Base-by-base conservation (phyloP, 2,888 invertebrate species). In the Caenorhabditis macrosperma region DNA sequence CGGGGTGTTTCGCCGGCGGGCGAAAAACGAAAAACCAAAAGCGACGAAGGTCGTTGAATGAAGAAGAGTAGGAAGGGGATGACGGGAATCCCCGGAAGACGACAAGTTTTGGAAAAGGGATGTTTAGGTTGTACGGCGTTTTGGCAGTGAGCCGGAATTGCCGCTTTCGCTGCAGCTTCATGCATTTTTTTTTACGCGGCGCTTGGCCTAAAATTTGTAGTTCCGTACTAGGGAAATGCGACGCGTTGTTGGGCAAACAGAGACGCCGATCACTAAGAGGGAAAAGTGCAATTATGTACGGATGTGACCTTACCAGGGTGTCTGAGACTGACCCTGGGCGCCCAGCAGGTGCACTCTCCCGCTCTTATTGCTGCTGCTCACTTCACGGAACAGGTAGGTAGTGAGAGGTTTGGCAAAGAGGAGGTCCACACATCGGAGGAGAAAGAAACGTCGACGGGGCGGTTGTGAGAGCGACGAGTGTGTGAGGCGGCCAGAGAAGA, bases 331-430 rank as follows among this genome's bases (percentile, higher is more conserved):
- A 52, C 71, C 52, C 46, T 41, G 54, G 57, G 33, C 41, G 30
- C 33, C 54, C 55, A 54, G 50, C 63, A 72, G 72, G 48, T 71
- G 63, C 55, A 55, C 55, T 60, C 61, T 44, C 60, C 38, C 12
- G 38, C 33, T 35, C 46, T 46, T 46, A 1, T 24, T 60, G 24
- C 50, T 26, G 52, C 38, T 54, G 69, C 69, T 72, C 72, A 72
- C 72, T 72, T 72, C 72, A 72, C 72, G 72, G 71, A 71, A 78
- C 78, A 78, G 71, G 66, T 71, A 78, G 78, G 78, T 78, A 71
- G 66, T 66, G 67, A 78, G 66, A 78, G 71, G 71, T 77, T 77
- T 69, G 67, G 60, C 69, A 69, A 69, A 78, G 64, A 61, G 71
- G 71, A 71, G 69, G 74, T 74, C 74, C 74, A 64, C 63, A 44